A percentile compares a stretch with the other conserved stretches of the same genome.
phyloP scores from a whole-genome alignment of 2,113 vertebrate genomes.

The Ifrita kowaldi region DNA sequence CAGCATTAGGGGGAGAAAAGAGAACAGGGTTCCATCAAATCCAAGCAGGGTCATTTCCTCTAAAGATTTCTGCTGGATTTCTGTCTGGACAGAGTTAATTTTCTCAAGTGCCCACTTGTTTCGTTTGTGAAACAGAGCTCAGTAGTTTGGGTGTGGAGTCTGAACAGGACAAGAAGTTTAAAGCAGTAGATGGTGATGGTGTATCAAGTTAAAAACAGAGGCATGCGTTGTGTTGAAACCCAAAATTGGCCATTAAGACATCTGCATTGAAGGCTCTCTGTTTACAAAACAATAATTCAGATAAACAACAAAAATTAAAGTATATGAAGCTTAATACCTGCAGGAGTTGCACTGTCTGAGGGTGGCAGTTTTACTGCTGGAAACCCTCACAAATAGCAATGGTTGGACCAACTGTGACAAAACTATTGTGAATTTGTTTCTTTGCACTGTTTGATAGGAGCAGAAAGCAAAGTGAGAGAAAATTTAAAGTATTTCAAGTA shows the following conservation, averaged over 20 bases:
- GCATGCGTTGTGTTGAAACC: rapidly evolving
- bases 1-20: background rate
- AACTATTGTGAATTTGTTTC: background rate
- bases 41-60: background rate
- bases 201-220: background rate
- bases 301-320: background rate
- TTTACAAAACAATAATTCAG: background rate
- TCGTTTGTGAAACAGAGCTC: background rate
- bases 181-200: background rate
- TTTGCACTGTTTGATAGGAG: background rate
- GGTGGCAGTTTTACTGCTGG: background rate
- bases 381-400: background rate
- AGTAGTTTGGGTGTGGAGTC: background rate
- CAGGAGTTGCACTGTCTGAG: background rate
- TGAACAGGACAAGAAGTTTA: background rate
- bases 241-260: background rate
- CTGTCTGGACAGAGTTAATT: background rate
- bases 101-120: background rate
- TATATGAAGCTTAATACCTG: rapidly evolving
- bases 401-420: background rate
- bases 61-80: background rate
- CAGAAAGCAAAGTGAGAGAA: background rate
- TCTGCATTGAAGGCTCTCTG: background rate
- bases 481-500: background rate
- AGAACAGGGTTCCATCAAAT: background rate